phyloP scores from a whole-genome alignment of 1,140 invertebrate species.

The Dendroctonus ponderosae region DNA sequence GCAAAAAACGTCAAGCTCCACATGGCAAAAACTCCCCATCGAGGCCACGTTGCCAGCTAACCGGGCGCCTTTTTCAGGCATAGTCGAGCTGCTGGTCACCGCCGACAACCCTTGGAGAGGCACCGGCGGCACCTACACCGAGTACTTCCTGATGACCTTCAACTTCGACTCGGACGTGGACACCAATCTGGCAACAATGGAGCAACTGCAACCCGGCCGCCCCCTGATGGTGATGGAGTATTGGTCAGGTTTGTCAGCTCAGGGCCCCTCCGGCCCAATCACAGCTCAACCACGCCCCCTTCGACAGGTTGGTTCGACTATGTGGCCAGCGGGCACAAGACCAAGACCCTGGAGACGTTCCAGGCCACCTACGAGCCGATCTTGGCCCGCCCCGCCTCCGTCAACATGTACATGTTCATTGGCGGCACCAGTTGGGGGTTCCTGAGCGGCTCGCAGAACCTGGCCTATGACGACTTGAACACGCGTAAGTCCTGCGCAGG shows the following conservation, averaged over 20 bases:
- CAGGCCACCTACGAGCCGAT: conserved; percentile 37
- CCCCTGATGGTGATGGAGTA: conserved; percentile 64
- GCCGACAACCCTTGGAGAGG: conserved; percentile 51
- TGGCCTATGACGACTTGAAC: conserved; percentile 25
- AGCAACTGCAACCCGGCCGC: conserved; percentile 54
- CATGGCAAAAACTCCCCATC: no score
- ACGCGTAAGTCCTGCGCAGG: not conserved
- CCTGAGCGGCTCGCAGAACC: conserved; percentile 60
- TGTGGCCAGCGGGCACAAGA: conserved; percentile 41
- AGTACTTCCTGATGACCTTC: conserved; percentile 40
- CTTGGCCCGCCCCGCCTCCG: conserved; percentile 53
- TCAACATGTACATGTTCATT: conserved; percentile 72
- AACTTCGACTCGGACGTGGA: conserved; percentile 54
- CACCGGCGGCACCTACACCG: conserved; percentile 26
- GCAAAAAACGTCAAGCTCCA: no score
- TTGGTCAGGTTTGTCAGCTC: conserved; percentile 53
- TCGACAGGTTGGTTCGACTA: conserved; percentile 59
- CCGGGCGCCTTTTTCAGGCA: conserved; percentile 19
- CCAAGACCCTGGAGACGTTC: conserved; percentile 30
- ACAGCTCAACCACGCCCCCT: not conserved
- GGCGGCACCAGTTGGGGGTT: conserved; percentile 72
- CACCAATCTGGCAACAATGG: conserved; percentile 48
- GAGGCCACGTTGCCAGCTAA: no score
- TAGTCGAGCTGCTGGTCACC: conserved; percentile 55
- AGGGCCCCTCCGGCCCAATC: not conserved